A percentile compares a stretch with the other conserved stretches of the same genome.
Evolutionary conservation across 2,888 invertebrate species (phyloP).

Genomic region (Megastigmus dorsalis): DNA sequence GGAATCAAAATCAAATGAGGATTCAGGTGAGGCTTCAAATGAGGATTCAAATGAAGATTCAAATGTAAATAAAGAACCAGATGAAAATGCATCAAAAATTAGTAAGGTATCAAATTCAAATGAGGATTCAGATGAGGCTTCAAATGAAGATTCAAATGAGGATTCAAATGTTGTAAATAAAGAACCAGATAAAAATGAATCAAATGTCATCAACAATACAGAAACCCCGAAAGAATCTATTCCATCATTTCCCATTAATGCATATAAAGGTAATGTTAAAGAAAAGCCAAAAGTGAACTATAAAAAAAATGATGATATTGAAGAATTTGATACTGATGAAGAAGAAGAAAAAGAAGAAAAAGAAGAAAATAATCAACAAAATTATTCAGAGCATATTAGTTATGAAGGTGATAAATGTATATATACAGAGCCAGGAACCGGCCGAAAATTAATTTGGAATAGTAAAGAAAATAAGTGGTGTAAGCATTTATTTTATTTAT

Average conservation of each 20-base stretch:
- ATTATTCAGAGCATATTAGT: conserved; percentile 78
- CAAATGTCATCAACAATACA: too few species aligned
- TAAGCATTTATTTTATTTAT: conserved; percentile 44
- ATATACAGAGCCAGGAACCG: conserved; percentile 84
- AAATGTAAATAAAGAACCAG: background rate
- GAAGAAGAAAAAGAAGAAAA: conserved; percentile 55
- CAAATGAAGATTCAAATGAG: background rate
- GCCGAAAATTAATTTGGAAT: conserved; percentile 82
- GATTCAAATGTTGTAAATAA: background rate
- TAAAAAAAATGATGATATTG: conserved; percentile 53
- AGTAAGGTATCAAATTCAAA: background rate
- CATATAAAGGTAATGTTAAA: background rate
- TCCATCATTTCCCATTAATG: background rate
- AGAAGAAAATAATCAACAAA: conserved; percentile 33
- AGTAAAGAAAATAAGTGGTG: conserved; percentile 71
- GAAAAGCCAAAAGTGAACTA: conserved; percentile 42
- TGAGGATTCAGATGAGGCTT: too few species aligned
- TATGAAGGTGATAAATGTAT: conserved; percentile 83
- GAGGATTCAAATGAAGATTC: background rate
- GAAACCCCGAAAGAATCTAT: background rate
- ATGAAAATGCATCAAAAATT: background rate
- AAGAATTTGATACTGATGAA: conserved; percentile 64
- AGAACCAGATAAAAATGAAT: background rate
- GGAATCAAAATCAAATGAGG: background rate
- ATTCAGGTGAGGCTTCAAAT: background rate